These are phyloP conservation scores for Pristionchus maxplancki DNA, from an alignment of 2,888 invertebrate species.

Conservation along the genomic window DNA sequence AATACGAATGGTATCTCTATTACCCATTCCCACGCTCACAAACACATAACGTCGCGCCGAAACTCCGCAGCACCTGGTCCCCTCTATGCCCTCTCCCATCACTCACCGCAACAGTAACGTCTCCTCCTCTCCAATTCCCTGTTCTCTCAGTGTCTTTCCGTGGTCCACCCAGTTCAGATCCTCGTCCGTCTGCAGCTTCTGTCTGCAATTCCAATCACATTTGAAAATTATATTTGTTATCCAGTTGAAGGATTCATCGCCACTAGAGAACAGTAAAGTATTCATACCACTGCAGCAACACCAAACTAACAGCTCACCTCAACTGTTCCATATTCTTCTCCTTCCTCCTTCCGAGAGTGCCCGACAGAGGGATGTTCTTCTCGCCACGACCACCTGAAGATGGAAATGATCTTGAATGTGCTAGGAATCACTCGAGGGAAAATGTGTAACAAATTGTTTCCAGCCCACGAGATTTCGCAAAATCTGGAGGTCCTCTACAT, in stretches of 20 bases:
- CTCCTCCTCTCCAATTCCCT: constrained; percentile 94
- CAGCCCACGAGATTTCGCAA: too few species aligned
- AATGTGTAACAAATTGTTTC: too few species aligned
- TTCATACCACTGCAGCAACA: background rate
- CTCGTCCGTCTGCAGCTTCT: constrained; percentile 95
- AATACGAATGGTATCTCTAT: too few species aligned
- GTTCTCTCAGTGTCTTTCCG: constrained; percentile 94
- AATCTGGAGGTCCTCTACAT: too few species aligned
- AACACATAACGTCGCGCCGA: too few species aligned
- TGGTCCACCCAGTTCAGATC: constrained; percentile 99
- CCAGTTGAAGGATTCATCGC: too few species aligned
- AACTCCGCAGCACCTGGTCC: background rate
- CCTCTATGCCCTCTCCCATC: background rate
- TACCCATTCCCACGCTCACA: too few species aligned
- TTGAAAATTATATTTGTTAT: too few species aligned
- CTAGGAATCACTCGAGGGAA: background rate
- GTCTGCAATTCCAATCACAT: constrained; percentile 41
- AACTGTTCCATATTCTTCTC: constrained; percentile 95
- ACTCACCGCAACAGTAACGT: constrained; percentile 89
- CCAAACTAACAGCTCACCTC: constrained; percentile 55
- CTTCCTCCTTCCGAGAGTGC: constrained; percentile 84
- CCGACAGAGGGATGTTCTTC: constrained; percentile 61
- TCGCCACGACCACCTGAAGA: constrained; percentile 49
- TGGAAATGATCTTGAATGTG: background rate
- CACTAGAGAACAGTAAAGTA: too few species aligned